Base-by-base conservation (phyloP, 2,797 vertebrate genomes). In the Malacoraja senta region DNA sequence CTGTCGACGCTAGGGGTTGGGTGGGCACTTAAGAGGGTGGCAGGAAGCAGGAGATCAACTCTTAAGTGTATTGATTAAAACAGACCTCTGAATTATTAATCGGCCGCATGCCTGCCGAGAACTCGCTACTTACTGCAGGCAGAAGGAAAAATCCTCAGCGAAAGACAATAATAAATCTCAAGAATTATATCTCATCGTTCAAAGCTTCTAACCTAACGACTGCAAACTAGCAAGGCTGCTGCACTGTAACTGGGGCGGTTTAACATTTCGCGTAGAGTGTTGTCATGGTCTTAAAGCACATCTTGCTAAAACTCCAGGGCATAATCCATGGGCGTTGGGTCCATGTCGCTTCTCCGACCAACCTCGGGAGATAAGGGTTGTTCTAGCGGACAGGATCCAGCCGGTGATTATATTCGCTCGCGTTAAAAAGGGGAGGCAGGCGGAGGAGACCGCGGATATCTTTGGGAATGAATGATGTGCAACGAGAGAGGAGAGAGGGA, bases 41-140 rank as follows among this genome's bases (percentile, higher is more conserved):
- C 3, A 92, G 38, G 17, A 72, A 86, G 19, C 21, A 44, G 63
- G 38, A 74, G 38, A 92, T 29, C 26, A 15, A 58, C 0, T 53
- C 71, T 53, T 53, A 58, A 76, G 24, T 72, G 38, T 32, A 76
- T 74, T 74, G 71, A 92, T 92, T 53, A 91, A 53, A 74, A 53
- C 2, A 76, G 90, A 72, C 13, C 71, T 76, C 90, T 53, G 35
- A 76, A 74, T 92, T 74, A 92, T 74, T 76, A 92, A 58, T 53
- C 26, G 15, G 63, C 44, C 44, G 71, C 38, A 76, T 74, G 35
- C 29, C 35, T 88, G 10, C 84, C 61, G 19, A 88, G 32, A 61
- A 35, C 61, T 32, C 61, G 63, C 1, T 29, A 65, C 58, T n/a
- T 29, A 86, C 8, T 86, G 83, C n/a, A 88, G n/a, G 17, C 15